Evolutionary conservation across 2,113 vertebrate genomes (phyloP).

Genomic region (Setophaga coronata): DNA sequence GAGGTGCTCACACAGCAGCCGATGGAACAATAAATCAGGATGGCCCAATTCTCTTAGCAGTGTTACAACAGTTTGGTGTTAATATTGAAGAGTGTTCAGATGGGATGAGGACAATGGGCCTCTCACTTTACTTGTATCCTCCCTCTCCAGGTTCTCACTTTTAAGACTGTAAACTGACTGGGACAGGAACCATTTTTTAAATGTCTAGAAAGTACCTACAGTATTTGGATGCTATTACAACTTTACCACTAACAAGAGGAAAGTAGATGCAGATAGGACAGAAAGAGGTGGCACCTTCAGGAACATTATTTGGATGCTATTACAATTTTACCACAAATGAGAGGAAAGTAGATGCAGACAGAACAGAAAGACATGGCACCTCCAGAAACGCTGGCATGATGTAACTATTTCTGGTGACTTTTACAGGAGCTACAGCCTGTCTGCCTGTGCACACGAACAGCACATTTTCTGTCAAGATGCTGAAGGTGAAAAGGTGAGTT

Average conservation of each 20-base stretch:
- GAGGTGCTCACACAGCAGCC: neutral
- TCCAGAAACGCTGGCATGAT: neutral
- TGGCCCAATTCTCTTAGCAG: neutral
- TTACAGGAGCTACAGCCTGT: neutral
- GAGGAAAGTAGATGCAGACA: neutral
- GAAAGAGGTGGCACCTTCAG: neutral
- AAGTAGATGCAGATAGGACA: neutral
- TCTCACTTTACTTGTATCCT: neutral
- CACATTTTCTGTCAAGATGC: neutral
- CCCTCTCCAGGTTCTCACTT: neutral
- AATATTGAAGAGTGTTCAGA: neutral
- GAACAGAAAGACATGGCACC: neutral
- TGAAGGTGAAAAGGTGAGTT: neutral
- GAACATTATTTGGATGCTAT: neutral
- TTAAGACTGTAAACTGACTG: neutral
- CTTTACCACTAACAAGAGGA: neutral
- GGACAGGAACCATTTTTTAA: neutral
- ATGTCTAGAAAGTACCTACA: neutral
- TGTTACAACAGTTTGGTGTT: neutral
- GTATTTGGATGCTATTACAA: neutral
- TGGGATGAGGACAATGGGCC: neutral
- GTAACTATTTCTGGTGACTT: neutral
- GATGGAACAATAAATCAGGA: neutral
- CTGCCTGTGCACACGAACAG: neutral
- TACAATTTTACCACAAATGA: neutral